Conservation (phyloP, 2,797 vertebrate genomes). For the Chrosomus eos region DNA sequence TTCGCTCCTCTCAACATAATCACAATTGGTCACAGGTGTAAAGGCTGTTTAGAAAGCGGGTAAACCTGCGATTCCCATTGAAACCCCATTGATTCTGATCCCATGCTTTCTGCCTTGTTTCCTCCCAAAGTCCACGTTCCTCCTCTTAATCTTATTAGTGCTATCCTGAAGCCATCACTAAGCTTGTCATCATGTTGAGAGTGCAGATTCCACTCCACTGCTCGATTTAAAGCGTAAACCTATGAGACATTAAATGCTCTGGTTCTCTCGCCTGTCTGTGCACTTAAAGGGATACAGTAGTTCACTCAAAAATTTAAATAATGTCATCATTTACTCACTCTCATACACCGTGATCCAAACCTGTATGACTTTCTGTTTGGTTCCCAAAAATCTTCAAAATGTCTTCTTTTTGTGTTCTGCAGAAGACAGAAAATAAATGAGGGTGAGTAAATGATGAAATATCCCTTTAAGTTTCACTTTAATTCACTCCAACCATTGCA, state of each 20-base stretch:
- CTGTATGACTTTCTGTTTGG: background rate
- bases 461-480: constrained; percentile 2
- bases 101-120: background rate
- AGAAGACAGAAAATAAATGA: background rate
- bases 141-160: background rate
- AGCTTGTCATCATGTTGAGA: constrained; percentile 11
- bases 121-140: background rate
- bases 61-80: background rate
- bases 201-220: background rate
- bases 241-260: background rate
- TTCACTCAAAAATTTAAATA: background rate
- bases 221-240: background rate
- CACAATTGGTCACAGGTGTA: background rate
- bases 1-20: background rate
- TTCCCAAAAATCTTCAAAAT: too few species aligned
- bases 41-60: background rate
- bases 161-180: constrained; percentile 6
- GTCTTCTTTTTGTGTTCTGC: background rate
- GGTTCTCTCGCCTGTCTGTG: background rate
- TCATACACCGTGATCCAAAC: background rate
- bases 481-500: constrained; percentile 10
- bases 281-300: background rate
- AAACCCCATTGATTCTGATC: background rate
- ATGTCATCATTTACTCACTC: background rate
- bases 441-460: background rate